These are phyloP conservation scores for Lepus americanus DNA, from an alignment of 2,113 vertebrate species.

Conservation along the genomic window DNA sequence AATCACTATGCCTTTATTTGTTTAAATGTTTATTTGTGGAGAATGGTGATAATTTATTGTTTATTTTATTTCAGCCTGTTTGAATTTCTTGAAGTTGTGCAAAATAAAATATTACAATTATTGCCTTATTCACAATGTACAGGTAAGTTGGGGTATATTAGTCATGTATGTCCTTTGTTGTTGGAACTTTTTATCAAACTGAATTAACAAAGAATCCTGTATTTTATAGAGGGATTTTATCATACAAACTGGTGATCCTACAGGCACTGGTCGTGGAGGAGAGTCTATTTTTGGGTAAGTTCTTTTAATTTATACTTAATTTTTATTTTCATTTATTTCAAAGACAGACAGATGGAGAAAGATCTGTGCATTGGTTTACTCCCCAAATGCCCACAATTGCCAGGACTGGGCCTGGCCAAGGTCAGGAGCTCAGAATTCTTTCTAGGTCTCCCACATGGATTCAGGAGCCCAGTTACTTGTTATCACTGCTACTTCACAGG, in stretches of 20 bases:
- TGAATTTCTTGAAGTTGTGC: slow-evolving; percentile 98
- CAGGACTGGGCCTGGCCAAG: too few species aligned
- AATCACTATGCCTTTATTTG: slow-evolving; percentile 28
- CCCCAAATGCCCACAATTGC: too few species aligned
- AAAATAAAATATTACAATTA: slow-evolving; percentile 99
- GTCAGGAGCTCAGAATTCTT: too few species aligned
- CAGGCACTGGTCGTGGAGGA: slow-evolving; percentile 96
- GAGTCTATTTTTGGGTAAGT: slow-evolving; percentile 96
- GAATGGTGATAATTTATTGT: slow-evolving; percentile 24
- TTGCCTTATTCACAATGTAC: slow-evolving; percentile 97
- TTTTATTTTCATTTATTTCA: too few species aligned
- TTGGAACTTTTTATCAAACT: slow-evolving; percentile 33
- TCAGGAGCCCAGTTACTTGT: too few species aligned
- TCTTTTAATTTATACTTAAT: background rate
- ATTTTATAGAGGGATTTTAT: slow-evolving; percentile 95
- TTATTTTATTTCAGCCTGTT: slow-evolving; percentile 90
- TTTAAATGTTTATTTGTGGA: slow-evolving; percentile 63
- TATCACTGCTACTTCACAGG: too few species aligned
- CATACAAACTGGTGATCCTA: slow-evolving; percentile 96
- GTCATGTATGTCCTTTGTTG: slow-evolving; percentile 24
- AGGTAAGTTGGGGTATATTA: slow-evolving; percentile 89
- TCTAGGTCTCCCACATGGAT: too few species aligned
- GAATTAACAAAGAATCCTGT: slow-evolving; percentile 45
- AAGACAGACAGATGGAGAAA: too few species aligned
- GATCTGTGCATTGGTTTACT: too few species aligned